A percentile compares a stretch with the other conserved stretches of the same genome.
Evolutionary conservation across 2,797 vertebrate genomes (phyloP).

Genomic region (Delichon dasypus): DNA sequence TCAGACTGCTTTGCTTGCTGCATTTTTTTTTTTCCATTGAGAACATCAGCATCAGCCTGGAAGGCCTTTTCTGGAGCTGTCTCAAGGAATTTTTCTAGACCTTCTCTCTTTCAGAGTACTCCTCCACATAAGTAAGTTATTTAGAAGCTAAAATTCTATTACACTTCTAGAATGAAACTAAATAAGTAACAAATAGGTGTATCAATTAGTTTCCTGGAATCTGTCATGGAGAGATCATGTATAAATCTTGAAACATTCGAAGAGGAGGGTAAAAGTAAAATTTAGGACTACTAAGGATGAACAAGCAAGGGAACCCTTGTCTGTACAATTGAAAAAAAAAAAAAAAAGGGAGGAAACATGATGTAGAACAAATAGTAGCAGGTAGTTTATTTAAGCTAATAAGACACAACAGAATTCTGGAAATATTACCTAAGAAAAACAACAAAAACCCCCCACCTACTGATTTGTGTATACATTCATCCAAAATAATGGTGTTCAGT

Average conservation of each 20-base stretch:
- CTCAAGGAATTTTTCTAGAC: neutral
- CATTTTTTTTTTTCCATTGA: neutral
- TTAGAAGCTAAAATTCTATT: neutral
- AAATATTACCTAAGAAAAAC: neutral
- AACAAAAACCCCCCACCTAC: too few species aligned
- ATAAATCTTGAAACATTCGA: neutral
- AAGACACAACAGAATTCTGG: neutral
- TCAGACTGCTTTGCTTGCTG: neutral
- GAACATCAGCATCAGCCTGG: neutral
- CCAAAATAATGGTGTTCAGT: neutral
- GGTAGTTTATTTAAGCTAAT: neutral
- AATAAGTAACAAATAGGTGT: neutral
- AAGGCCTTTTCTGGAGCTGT: neutral
- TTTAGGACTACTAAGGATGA: neutral
- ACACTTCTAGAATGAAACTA: neutral
- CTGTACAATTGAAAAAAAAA: neutral
- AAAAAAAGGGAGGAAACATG: neutral
- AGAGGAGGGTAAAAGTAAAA: neutral
- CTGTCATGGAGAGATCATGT: accelerated
- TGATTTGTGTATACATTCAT: accelerated
- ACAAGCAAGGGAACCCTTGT: neutral
- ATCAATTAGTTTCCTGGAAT: neutral
- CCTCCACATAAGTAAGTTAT: neutral
- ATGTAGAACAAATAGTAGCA: neutral
- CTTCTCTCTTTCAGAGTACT: neutral